phyloP scores from a whole-genome alignment of 2,797 vertebrate species.

The Rhadinocentrus ornatus region DNA sequence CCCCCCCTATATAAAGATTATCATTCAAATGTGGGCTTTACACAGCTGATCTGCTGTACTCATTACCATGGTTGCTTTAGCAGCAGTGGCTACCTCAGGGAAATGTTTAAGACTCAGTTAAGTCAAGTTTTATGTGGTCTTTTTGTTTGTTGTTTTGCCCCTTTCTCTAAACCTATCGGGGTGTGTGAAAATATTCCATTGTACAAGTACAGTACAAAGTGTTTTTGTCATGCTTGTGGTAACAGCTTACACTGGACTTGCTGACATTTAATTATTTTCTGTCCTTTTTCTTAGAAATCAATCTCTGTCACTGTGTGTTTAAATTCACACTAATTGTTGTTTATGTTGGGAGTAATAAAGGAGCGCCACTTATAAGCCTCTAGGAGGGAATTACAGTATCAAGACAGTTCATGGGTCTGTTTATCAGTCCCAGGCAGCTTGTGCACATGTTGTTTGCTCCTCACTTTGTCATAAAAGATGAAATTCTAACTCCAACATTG shows the following conservation, averaged over 20 bases:
- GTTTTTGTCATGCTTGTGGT: not conserved
- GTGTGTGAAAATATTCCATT: not conserved
- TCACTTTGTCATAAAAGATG: slow-evolving; percentile 42
- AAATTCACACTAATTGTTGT: slow-evolving; percentile 25
- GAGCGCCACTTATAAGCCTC: slow-evolving; percentile 31
- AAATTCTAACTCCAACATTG: slow-evolving; percentile 25
- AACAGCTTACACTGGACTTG: not conserved
- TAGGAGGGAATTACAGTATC: slow-evolving; percentile 43
- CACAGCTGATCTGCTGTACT: slow-evolving; percentile 2
- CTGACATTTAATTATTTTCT: slow-evolving; percentile 12
- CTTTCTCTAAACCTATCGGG: not conserved
- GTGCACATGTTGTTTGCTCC: slow-evolving; percentile 48
- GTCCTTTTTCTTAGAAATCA: slow-evolving; percentile 12
- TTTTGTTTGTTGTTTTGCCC: slow-evolving; percentile 3
- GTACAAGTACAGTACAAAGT: not conserved
- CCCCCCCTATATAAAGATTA: slow-evolving; percentile 22
- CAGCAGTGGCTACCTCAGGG: not conserved
- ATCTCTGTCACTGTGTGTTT: slow-evolving; percentile 17
- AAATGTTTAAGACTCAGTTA: slow-evolving; percentile 1
- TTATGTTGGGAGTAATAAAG: slow-evolving; percentile 19
- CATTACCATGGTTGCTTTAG: slow-evolving; percentile 15
- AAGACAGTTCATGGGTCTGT: slow-evolving; percentile 33
- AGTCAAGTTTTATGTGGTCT: not conserved
- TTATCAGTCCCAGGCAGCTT: slow-evolving; percentile 41
- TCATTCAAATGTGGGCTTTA: slow-evolving; percentile 33